A percentile compares a stretch with the other conserved stretches of the same genome.
These are phyloP conservation scores for Misgurnus anguillicaudatus DNA, from an alignment of 2,113 vertebrate genomes.

Conservation along the genomic window DNA sequence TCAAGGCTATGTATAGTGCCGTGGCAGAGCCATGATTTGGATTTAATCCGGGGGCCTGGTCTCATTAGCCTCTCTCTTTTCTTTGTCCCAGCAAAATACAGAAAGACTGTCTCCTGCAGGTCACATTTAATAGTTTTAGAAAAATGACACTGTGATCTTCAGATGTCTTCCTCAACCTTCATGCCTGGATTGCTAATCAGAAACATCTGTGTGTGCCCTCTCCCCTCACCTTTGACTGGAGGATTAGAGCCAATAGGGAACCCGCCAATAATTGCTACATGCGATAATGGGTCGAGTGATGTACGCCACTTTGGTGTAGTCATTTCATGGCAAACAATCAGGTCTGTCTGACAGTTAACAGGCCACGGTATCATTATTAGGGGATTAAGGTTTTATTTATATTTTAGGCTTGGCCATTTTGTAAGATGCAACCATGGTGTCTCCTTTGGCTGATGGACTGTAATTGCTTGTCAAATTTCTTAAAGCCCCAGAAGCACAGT, in stretches of 20 bases:
- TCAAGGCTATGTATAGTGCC: conserved; percentile 55
- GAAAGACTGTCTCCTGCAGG: conserved; percentile 25
- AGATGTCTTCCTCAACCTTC: conserved; percentile 1
- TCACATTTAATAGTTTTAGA: conserved; percentile 45
- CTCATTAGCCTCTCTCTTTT: conserved; percentile 48
- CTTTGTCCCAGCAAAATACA: conserved; percentile 26
- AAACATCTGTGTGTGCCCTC: conserved; percentile 5
- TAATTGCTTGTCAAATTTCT: conserved; percentile 53
- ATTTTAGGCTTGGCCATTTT: conserved; percentile 45
- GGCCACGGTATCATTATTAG: conserved; percentile 49
- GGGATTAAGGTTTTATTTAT: conserved; percentile 47
- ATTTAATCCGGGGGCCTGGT: conserved; percentile 48
- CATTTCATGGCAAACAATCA: conserved; percentile 52
- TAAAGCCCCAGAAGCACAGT: conserved; percentile 4
- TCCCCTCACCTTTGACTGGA: conserved; percentile 38
- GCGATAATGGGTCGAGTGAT: conserved; percentile 47
- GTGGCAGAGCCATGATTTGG: conserved; percentile 49
- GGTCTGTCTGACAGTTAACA: conserved; percentile 43
- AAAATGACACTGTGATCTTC: conserved; percentile 9
- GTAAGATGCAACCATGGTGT: conserved; percentile 40
- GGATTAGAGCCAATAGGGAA: conserved; percentile 36
- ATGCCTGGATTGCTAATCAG: conserved; percentile 40
- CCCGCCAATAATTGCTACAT: conserved; percentile 43
- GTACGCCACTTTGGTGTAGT: conserved; percentile 26
- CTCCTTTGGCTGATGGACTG: conserved; percentile 37